Conservation (phyloP, 1,140 invertebrate species). For the Scaptomyza graminum region DNA sequence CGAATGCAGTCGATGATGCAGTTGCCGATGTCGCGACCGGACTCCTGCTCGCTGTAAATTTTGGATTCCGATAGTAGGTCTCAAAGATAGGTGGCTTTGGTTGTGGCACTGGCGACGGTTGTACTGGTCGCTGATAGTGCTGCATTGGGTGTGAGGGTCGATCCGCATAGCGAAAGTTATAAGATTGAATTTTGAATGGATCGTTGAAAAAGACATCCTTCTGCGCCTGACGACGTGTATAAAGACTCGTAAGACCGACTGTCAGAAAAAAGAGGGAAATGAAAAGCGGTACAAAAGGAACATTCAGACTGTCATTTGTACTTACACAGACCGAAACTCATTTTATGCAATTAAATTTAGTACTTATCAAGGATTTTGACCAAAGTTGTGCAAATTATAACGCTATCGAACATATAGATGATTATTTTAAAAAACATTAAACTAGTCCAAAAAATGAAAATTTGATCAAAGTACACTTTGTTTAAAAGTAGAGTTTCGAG, state of each 20-base stretch:
- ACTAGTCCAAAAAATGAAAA: constrained; percentile 30
- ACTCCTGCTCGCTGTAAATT: constrained; percentile 34
- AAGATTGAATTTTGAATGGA: constrained; percentile 80
- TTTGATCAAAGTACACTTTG: constrained; percentile 46
- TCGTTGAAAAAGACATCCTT: constrained; percentile 67
- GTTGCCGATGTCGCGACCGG: background rate
- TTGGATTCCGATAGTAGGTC: constrained; percentile 69
- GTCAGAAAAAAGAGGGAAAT: constrained; percentile 11
- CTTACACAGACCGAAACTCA: constrained; percentile 57
- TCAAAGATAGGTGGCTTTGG: constrained; percentile 40
- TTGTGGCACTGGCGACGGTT: background rate
- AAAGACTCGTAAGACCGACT: constrained; percentile 30
- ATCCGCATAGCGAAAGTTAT: constrained; percentile 76
- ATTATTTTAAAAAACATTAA: constrained; percentile 29
- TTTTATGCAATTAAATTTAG: constrained; percentile 58
- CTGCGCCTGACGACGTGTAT: constrained; percentile 28
- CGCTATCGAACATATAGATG: constrained; percentile 31
- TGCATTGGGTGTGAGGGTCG: constrained; percentile 51
- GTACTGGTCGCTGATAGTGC: constrained; percentile 35
- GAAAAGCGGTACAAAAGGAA: constrained; percentile 8
- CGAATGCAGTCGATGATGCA: constrained; percentile 23
- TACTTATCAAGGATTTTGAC: constrained; percentile 19
- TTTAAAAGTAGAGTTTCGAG: constrained; percentile 1
- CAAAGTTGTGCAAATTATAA: constrained; percentile 38
- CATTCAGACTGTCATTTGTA: background rate